Evolutionary conservation across 2,797 vertebrate species (phyloP).

Genomic region (Artibeus jamaicensis): DNA sequence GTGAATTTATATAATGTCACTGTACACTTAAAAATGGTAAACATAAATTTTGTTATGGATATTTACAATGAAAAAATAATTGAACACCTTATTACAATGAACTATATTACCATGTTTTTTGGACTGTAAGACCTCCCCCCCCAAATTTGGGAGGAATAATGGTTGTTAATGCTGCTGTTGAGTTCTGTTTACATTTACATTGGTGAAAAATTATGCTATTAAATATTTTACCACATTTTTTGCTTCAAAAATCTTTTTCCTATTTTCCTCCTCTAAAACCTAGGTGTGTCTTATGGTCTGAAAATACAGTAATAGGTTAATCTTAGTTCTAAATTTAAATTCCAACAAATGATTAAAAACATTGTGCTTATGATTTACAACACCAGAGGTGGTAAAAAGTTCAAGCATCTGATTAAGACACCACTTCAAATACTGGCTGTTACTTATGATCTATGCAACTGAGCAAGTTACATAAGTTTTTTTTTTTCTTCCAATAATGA

Average conservation of each 20-base stretch:
- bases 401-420: not conserved
- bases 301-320: not conserved
- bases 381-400: not conserved
- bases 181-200: too few relatives aligned
- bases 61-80: not conserved
- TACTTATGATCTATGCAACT: not conserved
- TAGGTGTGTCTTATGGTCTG: too few relatives aligned
- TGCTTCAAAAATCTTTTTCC: too few relatives aligned
- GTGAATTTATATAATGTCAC: not conserved
- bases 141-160: too few relatives aligned
- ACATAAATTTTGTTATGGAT: not conserved
- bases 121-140: too few relatives aligned
- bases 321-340: slow-evolving; percentile 34
- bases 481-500: slow-evolving; percentile 4
- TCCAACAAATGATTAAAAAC: not conserved
- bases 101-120: not conserved
- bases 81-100: not conserved
- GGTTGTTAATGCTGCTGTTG: too few relatives aligned
- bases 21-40: not conserved
- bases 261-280: too few relatives aligned
- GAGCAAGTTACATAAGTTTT: not conserved
- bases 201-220: too few relatives aligned
- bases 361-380: not conserved
- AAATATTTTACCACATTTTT: too few relatives aligned
- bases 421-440: not conserved